Evolutionary conservation across 2,888 invertebrate genomes (phyloP), one percentile per base, ranked within the genome.

Genomic region (Macrophya alboannulata): DNA sequence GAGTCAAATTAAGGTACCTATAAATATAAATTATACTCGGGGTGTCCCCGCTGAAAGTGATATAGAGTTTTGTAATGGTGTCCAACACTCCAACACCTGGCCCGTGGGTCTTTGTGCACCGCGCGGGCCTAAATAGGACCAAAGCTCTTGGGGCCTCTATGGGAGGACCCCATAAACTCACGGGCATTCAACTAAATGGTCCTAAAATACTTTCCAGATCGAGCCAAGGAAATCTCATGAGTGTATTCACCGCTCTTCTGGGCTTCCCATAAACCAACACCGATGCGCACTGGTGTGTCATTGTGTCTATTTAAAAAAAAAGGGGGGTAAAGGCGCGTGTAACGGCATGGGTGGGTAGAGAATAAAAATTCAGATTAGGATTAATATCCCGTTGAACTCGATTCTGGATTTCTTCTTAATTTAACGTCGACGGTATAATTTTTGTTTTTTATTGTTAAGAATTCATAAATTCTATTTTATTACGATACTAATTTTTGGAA

Each of bases 31-130:
- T 89, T 90, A 89, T 89, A 89, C 88, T 89, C 88, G 90, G 89
- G 81, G 81, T 85, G 51, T 68, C 88, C 88, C 87, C 86, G 85
- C 89, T 89, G 90, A 90, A 91, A 92, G 90, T 93, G 93, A 93
- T 93, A 92, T 93, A 93, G 90, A 90, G 92, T 91, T 91, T 89
- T 90, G 92, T 93, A 93, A 93, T 93, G 92, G 93, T 91, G 90
- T 89, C 87, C 90, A 90, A 91, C 82, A 82, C 89, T 88, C 91
- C 90, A 90, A 92, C 92, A 92, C 92, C 92, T 92, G 92, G 92
- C 88, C 88, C 88, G 87, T 84, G 88, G 88, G 88, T 91, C 89
- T 92, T 92, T 92, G 91, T 92, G 86, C 89, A 87, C 87, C 87
- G 85, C 83, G 83, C 45, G 86, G 87, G 88, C 86, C 89, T 86